Conservation (phyloP, 2,113 vertebrate species). For the Benitochromis conjunctus region DNA sequence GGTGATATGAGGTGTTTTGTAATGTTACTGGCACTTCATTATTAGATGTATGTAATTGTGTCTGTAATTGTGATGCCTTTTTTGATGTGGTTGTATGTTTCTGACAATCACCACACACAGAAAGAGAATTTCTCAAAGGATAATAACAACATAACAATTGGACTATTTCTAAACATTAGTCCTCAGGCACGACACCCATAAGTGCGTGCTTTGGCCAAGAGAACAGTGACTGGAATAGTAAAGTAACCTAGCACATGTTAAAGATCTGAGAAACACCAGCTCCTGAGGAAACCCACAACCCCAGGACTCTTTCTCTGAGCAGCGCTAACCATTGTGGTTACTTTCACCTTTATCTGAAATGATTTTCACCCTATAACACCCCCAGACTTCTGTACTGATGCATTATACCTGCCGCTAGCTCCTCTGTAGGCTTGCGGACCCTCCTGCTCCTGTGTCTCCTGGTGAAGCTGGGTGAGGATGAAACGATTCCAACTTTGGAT, state of each 20-base stretch:
- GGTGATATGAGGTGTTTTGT: not conserved
- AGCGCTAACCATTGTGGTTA: not conserved
- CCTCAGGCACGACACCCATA: not conserved
- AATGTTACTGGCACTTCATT: not conserved
- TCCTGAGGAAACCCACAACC: not conserved
- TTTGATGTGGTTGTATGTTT: not conserved
- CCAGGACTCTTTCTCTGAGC: not conserved
- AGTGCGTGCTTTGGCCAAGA: not conserved
- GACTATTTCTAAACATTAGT: rapidly evolving
- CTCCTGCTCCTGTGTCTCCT: constrained; percentile 97
- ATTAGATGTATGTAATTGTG: not conserved
- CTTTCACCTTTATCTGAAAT: not conserved
- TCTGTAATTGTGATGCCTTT: not conserved
- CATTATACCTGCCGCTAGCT: constrained; percentile 81
- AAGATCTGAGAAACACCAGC: not conserved
- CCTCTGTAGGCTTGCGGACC: constrained; percentile 92
- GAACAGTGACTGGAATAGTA: rapidly evolving
- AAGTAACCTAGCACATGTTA: not conserved
- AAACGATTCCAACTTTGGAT: constrained; percentile 99
- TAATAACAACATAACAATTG: not conserved
- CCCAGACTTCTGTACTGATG: not conserved
- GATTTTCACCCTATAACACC: not conserved
- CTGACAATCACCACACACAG: rapidly evolving
- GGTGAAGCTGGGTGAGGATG: constrained; percentile 96
- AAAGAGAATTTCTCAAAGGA: not conserved